phyloP scores from a whole-genome alignment of 1,140 invertebrate species.

The Drosophila bocqueti region DNA sequence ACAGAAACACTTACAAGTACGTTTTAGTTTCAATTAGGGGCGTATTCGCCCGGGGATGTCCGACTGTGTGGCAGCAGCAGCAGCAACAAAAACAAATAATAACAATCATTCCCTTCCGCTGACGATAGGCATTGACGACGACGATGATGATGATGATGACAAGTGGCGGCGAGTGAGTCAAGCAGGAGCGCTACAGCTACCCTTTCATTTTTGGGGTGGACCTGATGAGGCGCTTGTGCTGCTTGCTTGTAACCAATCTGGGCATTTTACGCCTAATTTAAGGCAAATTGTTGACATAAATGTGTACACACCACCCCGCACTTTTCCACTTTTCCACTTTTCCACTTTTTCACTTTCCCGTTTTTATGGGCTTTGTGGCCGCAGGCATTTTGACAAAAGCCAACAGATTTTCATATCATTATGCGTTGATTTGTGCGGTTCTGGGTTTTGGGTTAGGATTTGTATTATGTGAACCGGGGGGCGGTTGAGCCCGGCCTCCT shows the following conservation, averaged over 20 bases:
- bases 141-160: conserved; percentile 19
- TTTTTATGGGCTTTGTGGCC: conserved; percentile 23
- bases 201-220: conserved; percentile 65
- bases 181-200: conserved; percentile 43
- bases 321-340: conserved; percentile 21
- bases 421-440: conserved; percentile 59
- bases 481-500: not conserved
- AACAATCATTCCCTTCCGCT: conserved; percentile 28
- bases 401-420: conserved; percentile 82
- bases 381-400: conserved; percentile 64
- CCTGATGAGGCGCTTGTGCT: conserved; percentile 53
- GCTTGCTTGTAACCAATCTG: conserved; percentile 67
- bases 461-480: not conserved
- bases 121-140: not conserved
- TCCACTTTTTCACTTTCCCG: conserved; percentile 14
- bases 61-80: conserved; percentile 3
- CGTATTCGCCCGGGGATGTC: conserved; percentile 4
- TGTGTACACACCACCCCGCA: conserved; percentile 3
- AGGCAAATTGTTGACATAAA: conserved; percentile 81
- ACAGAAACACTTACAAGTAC: not conserved
- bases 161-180: conserved; percentile 38
- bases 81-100: conserved; percentile 20
- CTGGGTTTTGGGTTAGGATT: conserved; percentile 2
- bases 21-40: conserved; percentile 6
- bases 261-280: conserved; percentile 82